phyloP scores from a whole-genome alignment of 92 coral and sea anemone genomes.

The Galaxea fascicularis region DNA sequence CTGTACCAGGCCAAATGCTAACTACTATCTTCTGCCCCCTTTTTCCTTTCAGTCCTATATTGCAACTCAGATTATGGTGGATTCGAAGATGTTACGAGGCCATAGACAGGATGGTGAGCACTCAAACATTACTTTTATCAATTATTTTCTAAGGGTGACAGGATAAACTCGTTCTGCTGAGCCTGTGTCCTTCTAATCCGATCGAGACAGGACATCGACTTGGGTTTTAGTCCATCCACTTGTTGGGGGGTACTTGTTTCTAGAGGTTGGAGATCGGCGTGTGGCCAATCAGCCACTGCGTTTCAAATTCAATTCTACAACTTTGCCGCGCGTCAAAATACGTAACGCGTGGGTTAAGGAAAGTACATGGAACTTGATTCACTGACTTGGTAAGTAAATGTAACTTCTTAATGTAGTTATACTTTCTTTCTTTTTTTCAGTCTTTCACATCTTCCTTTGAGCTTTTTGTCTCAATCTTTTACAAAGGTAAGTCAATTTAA shows the following conservation, averaged over 20 bases:
- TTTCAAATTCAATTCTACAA: too few relatives aligned
- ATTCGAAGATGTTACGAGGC: slow-evolving; percentile 97
- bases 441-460: slow-evolving; percentile 49
- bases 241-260: too few relatives aligned
- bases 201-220: too few relatives aligned
- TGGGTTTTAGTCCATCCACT: too few relatives aligned
- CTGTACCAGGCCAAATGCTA: not conserved
- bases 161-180: too few relatives aligned
- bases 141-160: too few relatives aligned
- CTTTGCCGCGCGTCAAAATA: too few relatives aligned
- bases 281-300: too few relatives aligned
- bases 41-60: slow-evolving; percentile 88
- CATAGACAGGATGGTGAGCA: slow-evolving; percentile 94
- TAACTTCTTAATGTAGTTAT: not conserved
- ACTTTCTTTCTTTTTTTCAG: slow-evolving; percentile 2
- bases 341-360: not conserved
- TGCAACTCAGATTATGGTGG: slow-evolving; percentile 99
- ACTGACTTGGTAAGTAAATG: too few relatives aligned
- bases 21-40: not conserved
- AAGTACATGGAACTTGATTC: not conserved
- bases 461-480: not conserved
- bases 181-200: too few relatives aligned
- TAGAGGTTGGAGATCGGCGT: too few relatives aligned
- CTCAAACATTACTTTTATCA: too few relatives aligned
- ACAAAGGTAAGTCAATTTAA: not conserved